Percentiles rank a stretch among this genome's conserved stretches.
phyloP scores from a whole-genome alignment of 1,140 invertebrate species.

The Paraescarpia echinospica region DNA sequence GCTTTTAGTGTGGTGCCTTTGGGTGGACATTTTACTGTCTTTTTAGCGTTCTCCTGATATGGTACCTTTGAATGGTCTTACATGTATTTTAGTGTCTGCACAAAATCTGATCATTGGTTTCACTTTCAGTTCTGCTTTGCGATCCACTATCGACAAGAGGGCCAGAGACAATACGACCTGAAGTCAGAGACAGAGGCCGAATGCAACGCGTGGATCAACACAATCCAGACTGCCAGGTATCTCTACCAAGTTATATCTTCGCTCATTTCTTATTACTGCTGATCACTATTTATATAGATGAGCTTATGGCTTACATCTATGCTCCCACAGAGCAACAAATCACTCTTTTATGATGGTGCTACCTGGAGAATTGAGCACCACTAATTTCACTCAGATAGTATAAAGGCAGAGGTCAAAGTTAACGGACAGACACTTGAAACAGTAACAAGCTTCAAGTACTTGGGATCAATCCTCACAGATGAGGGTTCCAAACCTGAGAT shows the following conservation, averaged over 20 bases:
- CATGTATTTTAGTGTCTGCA: not conserved
- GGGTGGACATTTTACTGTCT: not conserved
- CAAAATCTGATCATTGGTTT: not conserved
- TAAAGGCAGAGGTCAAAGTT: too few species aligned
- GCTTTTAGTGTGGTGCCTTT: not conserved
- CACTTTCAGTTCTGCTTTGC: constrained; percentile 78
- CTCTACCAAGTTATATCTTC: not conserved
- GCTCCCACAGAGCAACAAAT: too few species aligned
- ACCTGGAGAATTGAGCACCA: too few species aligned
- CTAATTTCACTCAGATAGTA: too few species aligned
- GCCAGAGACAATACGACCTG: constrained; percentile 84
- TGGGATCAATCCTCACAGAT: too few species aligned
- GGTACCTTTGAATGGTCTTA: not conserved
- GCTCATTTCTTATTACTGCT: not conserved
- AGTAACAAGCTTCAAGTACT: too few species aligned
- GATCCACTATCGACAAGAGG: constrained; percentile 83
- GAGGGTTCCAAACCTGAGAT: too few species aligned
- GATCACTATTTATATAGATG: not conserved
- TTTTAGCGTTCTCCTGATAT: not conserved
- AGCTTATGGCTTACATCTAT: too few species aligned
- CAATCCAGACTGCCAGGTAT: constrained; percentile 83
- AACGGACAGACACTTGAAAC: too few species aligned
- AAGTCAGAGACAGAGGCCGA: constrained; percentile 80
- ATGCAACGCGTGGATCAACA: constrained; percentile 87
- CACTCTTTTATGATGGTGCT: too few species aligned